Evolutionary conservation across 2,888 invertebrate species (phyloP), one percentile per base, ranked within the genome.

Genomic region (Argyresthia albistria): DNA sequence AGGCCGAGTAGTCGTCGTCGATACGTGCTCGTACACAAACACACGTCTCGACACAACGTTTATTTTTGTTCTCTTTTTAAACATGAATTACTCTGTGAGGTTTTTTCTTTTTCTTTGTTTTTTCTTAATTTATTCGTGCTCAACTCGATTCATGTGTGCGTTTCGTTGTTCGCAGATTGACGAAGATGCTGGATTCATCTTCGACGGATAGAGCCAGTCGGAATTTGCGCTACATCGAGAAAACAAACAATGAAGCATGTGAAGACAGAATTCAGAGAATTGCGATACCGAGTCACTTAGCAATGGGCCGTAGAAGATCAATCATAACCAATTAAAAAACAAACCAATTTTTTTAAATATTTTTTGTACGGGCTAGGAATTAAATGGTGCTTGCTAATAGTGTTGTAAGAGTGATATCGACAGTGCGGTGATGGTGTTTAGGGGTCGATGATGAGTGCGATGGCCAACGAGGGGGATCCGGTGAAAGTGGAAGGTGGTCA

Each of bases 401-500:
- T 73, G 66, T 76, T 73, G 80, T 77, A 77, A 65, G 63, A 77
- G 76, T 72, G 64, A 59, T 73, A 67, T 79, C 75, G 75, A 76
- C 70, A 70, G 54, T 66, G 57, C 57, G 62, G 65, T 70, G 70
- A 70, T 66, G 65, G 64, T 60, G 67, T 62, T 61, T 57, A 57
- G 65, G 69, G 25, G 25, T 25, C 65, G 69, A 73, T 71, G 69
- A 76, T 64, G 60, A 62, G 64, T 64, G 73, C 70, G 64, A 86
- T 84, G 74, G 73, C 79, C 65, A 80, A 73, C 62, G 88, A 87
- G 59, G 79, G 80, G 51, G 87, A 88, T 58, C 67, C 87, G 58
- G 80, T 87, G 59, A 83, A 82, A 69, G 79, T 83, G 64, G 88
- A 86, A 73, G 78, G 87, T 60, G 80, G 82, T 66, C 70, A 95